Percentiles rank a stretch among this genome's conserved stretches.
phyloP scores from a whole-genome alignment of 2,797 vertebrate species.

The Acrossocheilus fasciatus region DNA sequence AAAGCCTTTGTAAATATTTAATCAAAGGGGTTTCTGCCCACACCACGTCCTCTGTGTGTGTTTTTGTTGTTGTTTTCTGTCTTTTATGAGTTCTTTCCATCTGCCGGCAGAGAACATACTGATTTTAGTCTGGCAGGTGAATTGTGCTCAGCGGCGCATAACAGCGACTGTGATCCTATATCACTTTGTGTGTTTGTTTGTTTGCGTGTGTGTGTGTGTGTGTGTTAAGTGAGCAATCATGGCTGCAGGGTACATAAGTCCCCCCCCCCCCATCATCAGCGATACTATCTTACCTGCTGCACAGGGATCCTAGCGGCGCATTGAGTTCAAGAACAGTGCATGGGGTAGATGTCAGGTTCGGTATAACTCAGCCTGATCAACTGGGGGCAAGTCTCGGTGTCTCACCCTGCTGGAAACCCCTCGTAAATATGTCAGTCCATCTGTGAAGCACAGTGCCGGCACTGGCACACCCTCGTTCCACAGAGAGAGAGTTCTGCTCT shows the following conservation, averaged over 20 bases:
- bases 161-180: background rate
- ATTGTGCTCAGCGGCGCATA: background rate
- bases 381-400: conserved; percentile 18
- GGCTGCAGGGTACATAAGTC: conserved; percentile 12
- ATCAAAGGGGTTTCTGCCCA: conserved; percentile 70
- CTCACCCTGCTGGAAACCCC: conserved; percentile 39
- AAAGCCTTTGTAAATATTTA: conserved; percentile 74
- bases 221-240: conserved; percentile 41
- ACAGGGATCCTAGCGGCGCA: conserved; percentile 1
- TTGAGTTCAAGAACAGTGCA: conserved; percentile 15
- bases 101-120: background rate
- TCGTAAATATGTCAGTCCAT: conserved; percentile 47
- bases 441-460: conserved; percentile 36
- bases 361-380: conserved; percentile 28
- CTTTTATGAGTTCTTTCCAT: background rate
- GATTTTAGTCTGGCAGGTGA: conserved; percentile 5
- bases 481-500: background rate
- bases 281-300: conserved; percentile 39
- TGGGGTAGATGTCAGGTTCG: conserved; percentile 27
- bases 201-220: background rate
- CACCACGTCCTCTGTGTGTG: conserved; percentile 30
- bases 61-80: conserved; percentile 59
- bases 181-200: conserved; percentile 34
- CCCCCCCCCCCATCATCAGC: background rate
- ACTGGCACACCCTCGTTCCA: conserved; percentile 37